phyloP scores from a whole-genome alignment of 1,140 invertebrate genomes.

The Drosophila ercepeae region DNA sequence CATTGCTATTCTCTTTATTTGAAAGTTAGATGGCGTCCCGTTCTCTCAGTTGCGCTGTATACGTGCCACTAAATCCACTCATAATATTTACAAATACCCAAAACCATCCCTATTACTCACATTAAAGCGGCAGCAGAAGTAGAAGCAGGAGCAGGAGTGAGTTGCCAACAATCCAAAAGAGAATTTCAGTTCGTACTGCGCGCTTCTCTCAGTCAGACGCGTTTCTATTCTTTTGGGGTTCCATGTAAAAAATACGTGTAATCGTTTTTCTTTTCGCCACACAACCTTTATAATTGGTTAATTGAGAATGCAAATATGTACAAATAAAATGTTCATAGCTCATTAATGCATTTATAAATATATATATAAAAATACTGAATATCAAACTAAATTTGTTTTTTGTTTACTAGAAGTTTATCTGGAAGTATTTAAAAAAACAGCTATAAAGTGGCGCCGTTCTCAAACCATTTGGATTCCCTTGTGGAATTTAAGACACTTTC shows the following conservation, averaged over 20 bases:
- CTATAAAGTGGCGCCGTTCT: constrained; percentile 81
- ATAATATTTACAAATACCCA: constrained; percentile 17
- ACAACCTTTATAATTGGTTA: neutral
- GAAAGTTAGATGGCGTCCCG: constrained; percentile 7
- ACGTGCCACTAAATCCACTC: constrained; percentile 30
- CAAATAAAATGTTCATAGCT: neutral
- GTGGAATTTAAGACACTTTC: constrained; percentile 77
- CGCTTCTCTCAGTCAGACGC: constrained; percentile 68
- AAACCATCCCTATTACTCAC: constrained; percentile 48
- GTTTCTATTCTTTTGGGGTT: constrained; percentile 20
- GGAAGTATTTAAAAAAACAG: constrained; percentile 54
- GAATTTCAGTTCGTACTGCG: constrained; percentile 69
- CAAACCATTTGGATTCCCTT: constrained; percentile 81
- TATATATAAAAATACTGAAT: neutral
- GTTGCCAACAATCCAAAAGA: constrained; percentile 58
- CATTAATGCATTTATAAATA: neutral
- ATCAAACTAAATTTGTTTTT: neutral
- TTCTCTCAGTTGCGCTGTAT: constrained; percentile 55
- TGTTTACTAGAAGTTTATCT: neutral
- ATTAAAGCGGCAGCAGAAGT: neutral
- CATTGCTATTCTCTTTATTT: neutral
- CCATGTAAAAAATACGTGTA: neutral
- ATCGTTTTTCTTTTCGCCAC: neutral
- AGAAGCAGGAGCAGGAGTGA: constrained; percentile 13
- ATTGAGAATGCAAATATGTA: no score